Percentiles rank a stretch among this genome's conserved stretches.
Conservation (phyloP, 2,797 vertebrate species). For the Takifugu rubripes region DNA sequence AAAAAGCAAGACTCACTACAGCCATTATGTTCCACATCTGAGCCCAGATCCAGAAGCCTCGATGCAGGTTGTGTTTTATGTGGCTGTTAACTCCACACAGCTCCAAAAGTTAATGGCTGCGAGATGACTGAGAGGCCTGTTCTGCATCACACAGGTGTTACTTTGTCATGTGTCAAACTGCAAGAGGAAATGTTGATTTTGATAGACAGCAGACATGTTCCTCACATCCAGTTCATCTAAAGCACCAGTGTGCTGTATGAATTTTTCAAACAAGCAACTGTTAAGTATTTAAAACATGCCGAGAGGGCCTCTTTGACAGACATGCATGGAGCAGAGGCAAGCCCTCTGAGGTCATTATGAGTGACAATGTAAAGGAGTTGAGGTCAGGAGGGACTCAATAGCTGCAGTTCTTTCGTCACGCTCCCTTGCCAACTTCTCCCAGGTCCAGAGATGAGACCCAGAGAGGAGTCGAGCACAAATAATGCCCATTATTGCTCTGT, state of each 20-base stretch:
- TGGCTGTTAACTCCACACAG: conserved; percentile 14
- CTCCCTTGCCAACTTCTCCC: conserved; percentile 47
- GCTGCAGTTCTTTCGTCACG: conserved; percentile 54
- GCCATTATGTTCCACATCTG: neutral
- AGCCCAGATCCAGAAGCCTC: neutral
- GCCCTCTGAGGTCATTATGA: conserved; percentile 45
- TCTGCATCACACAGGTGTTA: conserved; percentile 55
- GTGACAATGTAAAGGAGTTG: conserved; percentile 52
- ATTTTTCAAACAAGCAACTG: conserved; percentile 36
- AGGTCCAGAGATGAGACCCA: conserved; percentile 50
- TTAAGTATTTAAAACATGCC: conserved; percentile 50
- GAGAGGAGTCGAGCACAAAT: conserved; percentile 52
- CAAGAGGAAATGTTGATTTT: conserved; percentile 58
- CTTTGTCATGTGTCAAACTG: conserved; percentile 62
- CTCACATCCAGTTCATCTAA: conserved; percentile 30
- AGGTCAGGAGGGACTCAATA: conserved; percentile 45
- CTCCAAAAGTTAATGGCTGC: conserved; percentile 24
- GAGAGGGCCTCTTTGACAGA: conserved; percentile 45
- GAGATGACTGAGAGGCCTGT: conserved; percentile 34
- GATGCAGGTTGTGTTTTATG: conserved; percentile 6
- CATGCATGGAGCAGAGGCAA: conserved; percentile 23
- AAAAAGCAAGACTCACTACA: neutral
- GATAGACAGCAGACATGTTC: conserved; percentile 57
- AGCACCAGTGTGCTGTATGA: conserved; percentile 28
- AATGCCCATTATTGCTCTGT: conserved; percentile 41